A percentile compares a stretch with the other conserved stretches of the same genome.
These are phyloP conservation scores for Eleutherodactylus coqui DNA, from an alignment of 2,797 vertebrate species.

Conservation along the genomic window DNA sequence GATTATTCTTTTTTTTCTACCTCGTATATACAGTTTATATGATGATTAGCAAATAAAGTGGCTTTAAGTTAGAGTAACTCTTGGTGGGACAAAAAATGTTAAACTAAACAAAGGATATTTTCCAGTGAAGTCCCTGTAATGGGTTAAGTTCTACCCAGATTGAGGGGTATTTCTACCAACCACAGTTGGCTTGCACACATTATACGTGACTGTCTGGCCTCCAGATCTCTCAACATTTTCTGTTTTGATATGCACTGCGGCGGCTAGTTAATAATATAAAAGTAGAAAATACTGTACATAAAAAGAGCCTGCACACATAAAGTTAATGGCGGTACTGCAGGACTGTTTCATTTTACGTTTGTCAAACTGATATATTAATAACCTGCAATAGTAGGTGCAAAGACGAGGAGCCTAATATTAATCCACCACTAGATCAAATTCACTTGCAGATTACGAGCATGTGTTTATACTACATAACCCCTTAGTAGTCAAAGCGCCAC, in stretches of 20 bases:
- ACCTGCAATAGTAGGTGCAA: slow-evolving; percentile 1
- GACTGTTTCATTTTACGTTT: background rate
- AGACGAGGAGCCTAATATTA: slow-evolving; percentile 5
- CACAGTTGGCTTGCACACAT: slow-evolving; percentile 15
- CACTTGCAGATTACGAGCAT: background rate
- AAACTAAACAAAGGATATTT: background rate
- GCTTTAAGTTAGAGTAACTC: background rate
- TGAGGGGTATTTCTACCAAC: slow-evolving; percentile 7
- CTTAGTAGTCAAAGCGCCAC: slow-evolving; percentile 5
- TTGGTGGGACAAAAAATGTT: background rate
- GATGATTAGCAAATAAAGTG: background rate
- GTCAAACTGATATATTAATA: background rate
- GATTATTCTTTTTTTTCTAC: background rate
- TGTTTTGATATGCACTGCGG: background rate
- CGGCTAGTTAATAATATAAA: slow-evolving; percentile 5
- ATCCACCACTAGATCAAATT: slow-evolving; percentile 3
- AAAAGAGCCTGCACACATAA: background rate
- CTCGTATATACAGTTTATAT: background rate
- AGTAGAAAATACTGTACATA: background rate
- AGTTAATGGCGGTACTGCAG: background rate
- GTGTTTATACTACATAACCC: slow-evolving; percentile 28
- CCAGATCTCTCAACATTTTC: slow-evolving; percentile 35
- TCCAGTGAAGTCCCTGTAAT: background rate
- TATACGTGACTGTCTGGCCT: slow-evolving; percentile 33
- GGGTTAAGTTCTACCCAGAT: slow-evolving; percentile 24